phyloP scores from a whole-genome alignment of 2,797 vertebrate species.

The Pyrrhura leucotis region DNA sequence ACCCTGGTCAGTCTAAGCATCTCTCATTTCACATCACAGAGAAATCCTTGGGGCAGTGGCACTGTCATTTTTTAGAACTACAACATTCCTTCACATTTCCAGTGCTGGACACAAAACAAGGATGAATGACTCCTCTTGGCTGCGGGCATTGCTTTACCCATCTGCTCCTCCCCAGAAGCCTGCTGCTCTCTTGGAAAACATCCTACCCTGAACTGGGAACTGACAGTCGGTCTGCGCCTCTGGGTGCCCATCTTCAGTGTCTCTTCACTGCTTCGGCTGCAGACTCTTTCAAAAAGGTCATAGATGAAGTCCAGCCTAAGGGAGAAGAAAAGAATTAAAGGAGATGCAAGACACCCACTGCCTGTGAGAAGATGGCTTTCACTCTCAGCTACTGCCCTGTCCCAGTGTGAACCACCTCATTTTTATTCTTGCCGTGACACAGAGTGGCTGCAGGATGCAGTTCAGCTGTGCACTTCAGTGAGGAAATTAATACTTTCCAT shows the following conservation, averaged over 20 bases:
- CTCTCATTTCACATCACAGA: conserved; percentile 10
- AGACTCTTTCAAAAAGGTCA: conserved; percentile 91
- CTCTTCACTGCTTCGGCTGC: conserved; percentile 87
- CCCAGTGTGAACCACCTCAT: background rate
- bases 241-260: conserved; percentile 92
- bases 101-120: conserved; percentile 56
- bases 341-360: background rate
- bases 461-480: background rate
- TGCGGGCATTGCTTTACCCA: conserved; percentile 52
- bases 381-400: background rate
- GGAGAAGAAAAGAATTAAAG: background rate
- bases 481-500: background rate
- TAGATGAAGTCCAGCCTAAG: conserved; percentile 92
- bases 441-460: background rate
- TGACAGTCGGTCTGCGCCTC: conserved; percentile 91
- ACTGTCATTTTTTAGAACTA: conserved; percentile 19
- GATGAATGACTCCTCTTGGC: conserved; percentile 57
- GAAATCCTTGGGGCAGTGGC: conserved; percentile 13
- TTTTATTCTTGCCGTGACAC: background rate
- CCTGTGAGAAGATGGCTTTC: background rate
- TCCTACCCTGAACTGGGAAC: conserved; percentile 93
- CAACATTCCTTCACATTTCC: conserved; percentile 53
- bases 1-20: background rate
- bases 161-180: conserved; percentile 44
- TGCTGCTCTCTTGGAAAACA: conserved; percentile 49